A percentile compares a stretch with the other conserved stretches of the same genome.
Conservation (phyloP, 2,113 vertebrate genomes). For the Oryzias woworae region DNA sequence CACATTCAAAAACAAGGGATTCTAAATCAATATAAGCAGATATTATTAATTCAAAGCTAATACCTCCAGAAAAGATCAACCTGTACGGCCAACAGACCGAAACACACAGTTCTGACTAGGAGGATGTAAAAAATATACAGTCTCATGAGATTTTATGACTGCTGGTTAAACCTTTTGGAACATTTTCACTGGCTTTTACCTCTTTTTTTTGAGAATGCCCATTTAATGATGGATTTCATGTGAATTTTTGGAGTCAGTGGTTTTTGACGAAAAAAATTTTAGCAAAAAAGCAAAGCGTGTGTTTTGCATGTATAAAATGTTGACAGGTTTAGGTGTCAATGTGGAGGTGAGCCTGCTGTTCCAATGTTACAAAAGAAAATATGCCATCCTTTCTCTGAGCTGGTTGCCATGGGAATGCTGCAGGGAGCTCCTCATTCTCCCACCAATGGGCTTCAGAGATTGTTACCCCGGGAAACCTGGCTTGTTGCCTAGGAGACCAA, state of each 20-base stretch:
- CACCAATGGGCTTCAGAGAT: constrained; percentile 59
- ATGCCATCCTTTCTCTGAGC: constrained; percentile 59
- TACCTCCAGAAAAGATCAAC: too few species aligned
- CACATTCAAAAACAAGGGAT: too few species aligned
- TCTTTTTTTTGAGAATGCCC: neutral
- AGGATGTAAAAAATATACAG: neutral
- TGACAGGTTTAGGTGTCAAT: constrained; percentile 12
- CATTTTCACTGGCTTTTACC: neutral
- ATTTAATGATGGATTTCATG: neutral
- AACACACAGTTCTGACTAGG: neutral
- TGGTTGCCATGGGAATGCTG: constrained; percentile 73
- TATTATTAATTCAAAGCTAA: too few species aligned
- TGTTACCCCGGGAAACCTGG: constrained; percentile 64
- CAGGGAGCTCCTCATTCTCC: constrained; percentile 64
- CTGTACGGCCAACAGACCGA: too few species aligned
- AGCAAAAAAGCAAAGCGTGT: neutral
- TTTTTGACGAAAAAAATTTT: constrained; percentile 2
- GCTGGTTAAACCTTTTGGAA: neutral
- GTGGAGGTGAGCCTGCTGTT: constrained; percentile 42
- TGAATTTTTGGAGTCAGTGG: neutral
- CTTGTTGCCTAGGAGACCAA: constrained; percentile 70
- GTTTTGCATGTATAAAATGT: neutral
- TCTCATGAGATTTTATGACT: neutral
- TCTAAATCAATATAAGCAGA: too few species aligned
- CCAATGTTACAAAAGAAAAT: constrained; percentile 39